Percentiles rank a stretch among this genome's conserved stretches.
phyloP scores from a whole-genome alignment of 2,113 vertebrate genomes.

The Jaculus jaculus region DNA sequence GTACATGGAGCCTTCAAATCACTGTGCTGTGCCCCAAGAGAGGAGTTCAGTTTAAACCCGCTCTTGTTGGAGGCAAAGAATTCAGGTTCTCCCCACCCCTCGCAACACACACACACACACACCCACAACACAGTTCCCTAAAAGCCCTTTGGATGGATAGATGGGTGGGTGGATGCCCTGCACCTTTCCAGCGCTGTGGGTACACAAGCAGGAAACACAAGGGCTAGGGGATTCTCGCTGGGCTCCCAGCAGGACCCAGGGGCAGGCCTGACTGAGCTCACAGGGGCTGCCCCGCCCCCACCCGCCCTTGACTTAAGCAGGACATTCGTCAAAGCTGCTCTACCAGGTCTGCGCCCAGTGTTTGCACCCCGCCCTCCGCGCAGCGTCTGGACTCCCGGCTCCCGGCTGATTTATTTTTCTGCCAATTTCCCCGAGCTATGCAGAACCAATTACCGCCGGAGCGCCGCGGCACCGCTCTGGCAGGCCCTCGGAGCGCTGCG shows the following conservation, averaged over 20 bases:
- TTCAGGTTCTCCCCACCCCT: background rate
- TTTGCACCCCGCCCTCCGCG: conserved; percentile 53
- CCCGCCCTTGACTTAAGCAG: conserved; percentile 63
- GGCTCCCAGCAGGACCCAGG: background rate
- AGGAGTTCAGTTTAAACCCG: background rate
- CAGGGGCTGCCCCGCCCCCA: background rate
- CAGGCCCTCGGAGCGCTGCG: conserved; percentile 66
- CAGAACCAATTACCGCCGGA: conserved; percentile 75
- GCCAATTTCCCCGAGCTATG: conserved; percentile 75
- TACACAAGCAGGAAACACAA: background rate
- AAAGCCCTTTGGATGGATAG: background rate
- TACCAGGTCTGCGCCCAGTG: conserved; percentile 46
- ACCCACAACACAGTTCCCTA: background rate
- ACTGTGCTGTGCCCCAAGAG: background rate
- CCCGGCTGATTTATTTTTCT: conserved; percentile 74
- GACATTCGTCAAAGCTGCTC: conserved; percentile 74
- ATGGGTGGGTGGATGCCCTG: background rate
- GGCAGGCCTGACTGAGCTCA: background rate
- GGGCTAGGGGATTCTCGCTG: background rate
- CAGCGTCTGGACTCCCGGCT: conserved; percentile 73
- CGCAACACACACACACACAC: background rate
- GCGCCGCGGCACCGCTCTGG: conserved; percentile 73
- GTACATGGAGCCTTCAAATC: background rate
- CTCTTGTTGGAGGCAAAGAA: background rate
- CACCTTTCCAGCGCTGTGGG: background rate